phyloP scores from a whole-genome alignment of 2,888 invertebrate species.

The Arge pagana region DNA sequence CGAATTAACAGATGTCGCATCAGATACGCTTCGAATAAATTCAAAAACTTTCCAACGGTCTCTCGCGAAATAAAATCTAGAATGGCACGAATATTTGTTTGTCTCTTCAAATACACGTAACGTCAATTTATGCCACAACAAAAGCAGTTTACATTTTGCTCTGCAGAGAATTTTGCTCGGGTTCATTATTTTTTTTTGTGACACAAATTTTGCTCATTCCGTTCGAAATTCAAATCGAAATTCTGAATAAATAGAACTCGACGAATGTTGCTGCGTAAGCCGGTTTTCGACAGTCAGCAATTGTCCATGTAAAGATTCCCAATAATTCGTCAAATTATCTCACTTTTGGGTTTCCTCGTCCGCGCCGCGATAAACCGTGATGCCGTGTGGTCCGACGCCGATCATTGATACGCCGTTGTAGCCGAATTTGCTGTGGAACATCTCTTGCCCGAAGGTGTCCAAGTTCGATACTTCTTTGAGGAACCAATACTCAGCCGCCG shows the following conservation, averaged over 20 bases:
- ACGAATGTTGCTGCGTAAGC: not conserved
- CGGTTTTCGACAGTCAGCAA: not conserved
- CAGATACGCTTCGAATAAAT: too few species aligned
- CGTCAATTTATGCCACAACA: too few species aligned
- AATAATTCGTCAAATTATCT: conserved; percentile 10
- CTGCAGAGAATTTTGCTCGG: too few species aligned
- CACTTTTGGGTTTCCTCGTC: conserved; percentile 71
- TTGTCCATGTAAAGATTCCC: not conserved
- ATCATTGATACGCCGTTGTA: conserved; percentile 63
- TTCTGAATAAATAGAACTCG: not conserved
- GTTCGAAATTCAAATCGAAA: not conserved
- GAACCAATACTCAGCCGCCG: conserved; percentile 84
- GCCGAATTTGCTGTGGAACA: conserved; percentile 74
- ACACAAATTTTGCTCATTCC: too few species aligned
- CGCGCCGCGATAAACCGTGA: conserved; percentile 72
- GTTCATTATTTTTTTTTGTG: too few species aligned
- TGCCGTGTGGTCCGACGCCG: conserved; percentile 84
- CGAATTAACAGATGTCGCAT: too few species aligned
- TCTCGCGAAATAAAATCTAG: too few species aligned
- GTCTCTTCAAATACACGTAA: too few species aligned
- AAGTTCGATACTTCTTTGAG: conserved; percentile 79
- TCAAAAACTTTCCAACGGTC: too few species aligned
- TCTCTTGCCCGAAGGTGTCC: conserved; percentile 82
- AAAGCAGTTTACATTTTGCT: too few species aligned
- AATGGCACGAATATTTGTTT: too few species aligned